Conservation (phyloP, 2,113 vertebrate genomes). For the Copsychus sechellarum region DNA sequence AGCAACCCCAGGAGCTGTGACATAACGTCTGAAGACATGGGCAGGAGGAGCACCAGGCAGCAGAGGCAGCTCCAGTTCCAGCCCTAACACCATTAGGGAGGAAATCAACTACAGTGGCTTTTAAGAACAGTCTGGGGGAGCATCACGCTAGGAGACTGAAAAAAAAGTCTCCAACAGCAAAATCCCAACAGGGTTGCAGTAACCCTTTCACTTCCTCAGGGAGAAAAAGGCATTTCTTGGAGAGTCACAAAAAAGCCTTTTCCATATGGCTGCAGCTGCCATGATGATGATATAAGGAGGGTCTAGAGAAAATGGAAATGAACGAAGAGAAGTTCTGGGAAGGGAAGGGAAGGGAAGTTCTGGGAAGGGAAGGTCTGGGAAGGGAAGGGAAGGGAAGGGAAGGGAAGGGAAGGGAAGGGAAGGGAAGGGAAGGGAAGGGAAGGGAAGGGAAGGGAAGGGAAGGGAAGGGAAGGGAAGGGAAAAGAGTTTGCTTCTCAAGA, state of each 20-base stretch:
- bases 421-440: neutral
- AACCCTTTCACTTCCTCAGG: neutral
- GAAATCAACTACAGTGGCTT: neutral
- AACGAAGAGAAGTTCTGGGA: neutral
- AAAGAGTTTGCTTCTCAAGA: neutral
- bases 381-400: neutral
- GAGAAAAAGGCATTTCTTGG: neutral
- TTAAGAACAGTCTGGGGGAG: neutral
- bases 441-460: neutral
- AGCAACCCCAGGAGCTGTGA: constrained; percentile 16
- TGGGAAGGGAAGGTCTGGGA: no score
- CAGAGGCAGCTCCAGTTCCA: constrained; percentile 8
- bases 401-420: neutral
- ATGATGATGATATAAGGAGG: neutral
- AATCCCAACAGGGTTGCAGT: neutral
- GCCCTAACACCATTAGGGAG: constrained; percentile 13
- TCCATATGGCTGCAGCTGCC: neutral
- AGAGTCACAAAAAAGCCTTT: neutral
- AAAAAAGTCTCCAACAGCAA: neutral
- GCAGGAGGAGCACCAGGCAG: constrained; percentile 2
- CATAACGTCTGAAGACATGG: constrained; percentile 3
- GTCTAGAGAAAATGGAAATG: neutral
- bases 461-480: no score
- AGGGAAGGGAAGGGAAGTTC: neutral
- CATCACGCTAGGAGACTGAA: neutral